Percentiles rank a stretch among this genome's conserved stretches.
Conservation (phyloP, 2,888 invertebrate species). For the Monochamus alternatus region DNA sequence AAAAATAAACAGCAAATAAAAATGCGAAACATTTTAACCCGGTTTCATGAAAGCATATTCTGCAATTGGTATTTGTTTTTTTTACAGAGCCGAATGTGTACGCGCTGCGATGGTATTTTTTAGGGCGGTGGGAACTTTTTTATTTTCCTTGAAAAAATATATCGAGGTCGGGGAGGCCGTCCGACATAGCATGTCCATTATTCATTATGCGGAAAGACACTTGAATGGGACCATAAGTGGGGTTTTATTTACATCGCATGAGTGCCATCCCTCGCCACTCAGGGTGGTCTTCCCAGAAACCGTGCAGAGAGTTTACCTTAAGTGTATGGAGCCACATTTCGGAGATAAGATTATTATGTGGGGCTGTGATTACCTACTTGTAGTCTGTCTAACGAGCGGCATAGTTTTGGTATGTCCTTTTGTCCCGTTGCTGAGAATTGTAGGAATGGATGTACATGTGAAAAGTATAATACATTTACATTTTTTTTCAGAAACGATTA, state of each 20-base stretch:
- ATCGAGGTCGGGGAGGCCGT: background rate
- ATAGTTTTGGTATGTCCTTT: conserved; percentile 16
- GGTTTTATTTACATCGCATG: conserved; percentile 20
- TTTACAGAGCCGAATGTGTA: no score
- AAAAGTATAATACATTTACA: background rate
- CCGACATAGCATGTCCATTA: conserved; percentile 11
- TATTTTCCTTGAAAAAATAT: no score
- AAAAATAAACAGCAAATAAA: no score
- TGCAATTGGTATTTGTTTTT: no score
- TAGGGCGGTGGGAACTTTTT: no score
- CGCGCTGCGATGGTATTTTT: no score
- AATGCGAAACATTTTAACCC: no score
- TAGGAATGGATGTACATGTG: background rate
- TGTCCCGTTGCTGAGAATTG: background rate
- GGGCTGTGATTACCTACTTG: conserved; percentile 11
- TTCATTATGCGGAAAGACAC: conserved; percentile 17
- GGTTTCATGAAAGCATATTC: no score
- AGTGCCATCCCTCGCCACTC: conserved; percentile 21
- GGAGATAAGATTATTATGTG: conserved; percentile 24
- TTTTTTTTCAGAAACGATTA: background rate
- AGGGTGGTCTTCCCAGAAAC: conserved; percentile 43
- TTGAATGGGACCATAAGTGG: conserved; percentile 16
- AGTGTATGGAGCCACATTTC: conserved; percentile 23
- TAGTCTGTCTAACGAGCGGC: background rate
- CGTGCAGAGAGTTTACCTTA: conserved; percentile 14